phyloP scores from a whole-genome alignment of 2,113 vertebrate species.

The Pteruthius melanotis region DNA sequence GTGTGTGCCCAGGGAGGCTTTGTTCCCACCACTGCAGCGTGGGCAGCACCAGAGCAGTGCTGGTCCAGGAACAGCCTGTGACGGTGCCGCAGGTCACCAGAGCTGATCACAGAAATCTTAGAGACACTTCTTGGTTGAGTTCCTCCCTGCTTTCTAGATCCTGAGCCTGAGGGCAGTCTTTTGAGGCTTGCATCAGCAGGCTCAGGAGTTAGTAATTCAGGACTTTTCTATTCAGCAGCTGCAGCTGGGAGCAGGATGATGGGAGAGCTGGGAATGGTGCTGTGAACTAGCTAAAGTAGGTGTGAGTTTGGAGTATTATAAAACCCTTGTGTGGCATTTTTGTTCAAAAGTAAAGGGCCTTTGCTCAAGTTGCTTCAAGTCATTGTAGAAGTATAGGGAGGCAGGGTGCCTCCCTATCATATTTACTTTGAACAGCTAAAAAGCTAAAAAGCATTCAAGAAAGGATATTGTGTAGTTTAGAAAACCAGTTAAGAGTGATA shows the following conservation, averaged over 20 bases:
- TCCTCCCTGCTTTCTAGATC: background rate
- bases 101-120: background rate
- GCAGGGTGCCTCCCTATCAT: background rate
- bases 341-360: background rate
- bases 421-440: background rate
- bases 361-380: background rate
- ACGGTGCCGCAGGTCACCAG: background rate
- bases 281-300: background rate
- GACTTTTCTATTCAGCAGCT: background rate
- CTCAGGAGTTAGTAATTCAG: background rate
- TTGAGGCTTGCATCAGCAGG: background rate
- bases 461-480: background rate
- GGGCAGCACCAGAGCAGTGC: accelerated
- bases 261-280: background rate
- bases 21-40: accelerated
- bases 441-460: background rate
- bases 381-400: background rate
- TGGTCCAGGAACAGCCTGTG: background rate
- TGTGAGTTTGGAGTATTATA: background rate
- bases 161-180: background rate
- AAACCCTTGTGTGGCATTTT: background rate
- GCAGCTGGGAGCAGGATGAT: background rate
- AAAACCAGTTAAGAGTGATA: background rate
- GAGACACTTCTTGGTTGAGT: background rate
- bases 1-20: background rate